These are phyloP conservation scores for Galeopsomyia nigrocyanea DNA, from an alignment of 2,888 invertebrate species.

Conservation along the genomic window DNA sequence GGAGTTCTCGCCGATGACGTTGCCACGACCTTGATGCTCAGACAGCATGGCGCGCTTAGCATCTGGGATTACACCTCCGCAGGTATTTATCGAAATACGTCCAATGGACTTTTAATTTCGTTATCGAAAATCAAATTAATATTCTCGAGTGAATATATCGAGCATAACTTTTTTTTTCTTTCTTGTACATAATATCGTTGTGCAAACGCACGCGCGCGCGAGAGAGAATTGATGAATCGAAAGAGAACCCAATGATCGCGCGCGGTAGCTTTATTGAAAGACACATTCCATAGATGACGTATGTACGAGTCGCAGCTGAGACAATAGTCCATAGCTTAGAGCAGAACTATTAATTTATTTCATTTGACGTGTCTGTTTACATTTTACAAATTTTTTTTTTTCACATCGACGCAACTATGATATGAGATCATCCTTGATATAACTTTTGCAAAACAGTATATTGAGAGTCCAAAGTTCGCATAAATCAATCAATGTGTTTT, in stretches of 20 bases:
- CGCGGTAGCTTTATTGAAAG: slow-evolving; percentile 6
- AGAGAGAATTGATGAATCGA: no score
- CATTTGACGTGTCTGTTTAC: slow-evolving; percentile 1
- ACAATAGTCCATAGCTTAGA: background rate
- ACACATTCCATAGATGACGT: slow-evolving; percentile 2
- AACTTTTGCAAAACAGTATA: no score
- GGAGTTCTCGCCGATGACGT: slow-evolving; percentile 89
- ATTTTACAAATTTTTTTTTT: slow-evolving; percentile 10
- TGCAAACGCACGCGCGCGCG: no score
- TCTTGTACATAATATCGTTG: no score
- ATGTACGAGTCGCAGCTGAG: background rate
- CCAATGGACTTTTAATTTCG: background rate
- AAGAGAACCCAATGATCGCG: no score
- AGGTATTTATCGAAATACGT: slow-evolving; percentile 64
- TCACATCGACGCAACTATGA: no score
- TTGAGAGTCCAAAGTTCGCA: no score
- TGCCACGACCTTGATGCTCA: slow-evolving; percentile 83
- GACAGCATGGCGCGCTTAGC: slow-evolving; percentile 85
- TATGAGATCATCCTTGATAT: no score
- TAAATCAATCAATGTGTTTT: no score
- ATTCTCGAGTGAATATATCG: no score
- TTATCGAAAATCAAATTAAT: slow-evolving; percentile 12
- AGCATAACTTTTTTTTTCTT: no score
- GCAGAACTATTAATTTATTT: background rate
- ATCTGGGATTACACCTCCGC: slow-evolving; percentile 94